These are phyloP conservation scores for Saccostrea echinata DNA, from an alignment of 1,140 invertebrate genomes.

Conservation along the genomic window DNA sequence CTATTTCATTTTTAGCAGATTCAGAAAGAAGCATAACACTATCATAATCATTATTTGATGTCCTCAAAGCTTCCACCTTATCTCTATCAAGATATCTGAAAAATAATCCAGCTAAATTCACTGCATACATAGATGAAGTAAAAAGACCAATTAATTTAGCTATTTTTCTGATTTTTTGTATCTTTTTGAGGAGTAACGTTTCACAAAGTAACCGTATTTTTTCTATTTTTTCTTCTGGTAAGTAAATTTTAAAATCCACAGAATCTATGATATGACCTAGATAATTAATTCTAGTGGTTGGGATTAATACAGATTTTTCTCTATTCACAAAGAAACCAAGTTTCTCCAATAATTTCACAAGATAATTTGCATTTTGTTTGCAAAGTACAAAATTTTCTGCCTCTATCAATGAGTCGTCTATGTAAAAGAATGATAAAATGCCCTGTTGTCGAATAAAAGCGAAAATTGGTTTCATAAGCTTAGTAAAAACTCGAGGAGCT, in stretches of 20 bases:
- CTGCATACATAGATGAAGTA: slow-evolving; percentile 55
- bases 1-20: slow-evolving; percentile 37
- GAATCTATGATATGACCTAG: slow-evolving; percentile 57
- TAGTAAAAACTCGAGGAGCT: slow-evolving; percentile 7
- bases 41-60: background rate
- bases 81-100: slow-evolving; percentile 52
- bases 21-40: background rate
- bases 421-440: no score
- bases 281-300: slow-evolving; percentile 45
- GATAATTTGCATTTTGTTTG: slow-evolving; percentile 14
- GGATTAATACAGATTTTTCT: no score
- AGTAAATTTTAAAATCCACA: slow-evolving; percentile 51
- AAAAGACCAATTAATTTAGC: no score
- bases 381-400: slow-evolving; percentile 38
- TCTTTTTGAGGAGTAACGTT: background rate
- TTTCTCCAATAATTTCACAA: no score
- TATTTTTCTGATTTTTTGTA: slow-evolving; percentile 30
- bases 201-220: slow-evolving; percentile 1
- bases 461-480: slow-evolving; percentile 9
- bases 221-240: slow-evolving; percentile 54
- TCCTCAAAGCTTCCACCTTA: slow-evolving; percentile 29
- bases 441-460: no score
- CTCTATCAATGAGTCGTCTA: slow-evolving; percentile 55
- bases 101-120: slow-evolving; percentile 41
- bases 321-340: no score